A percentile compares a stretch with the other conserved stretches of the same genome.
Evolutionary conservation across 2,888 invertebrate species (phyloP).

Genomic region (Drosophila parthenogenetica): DNA sequence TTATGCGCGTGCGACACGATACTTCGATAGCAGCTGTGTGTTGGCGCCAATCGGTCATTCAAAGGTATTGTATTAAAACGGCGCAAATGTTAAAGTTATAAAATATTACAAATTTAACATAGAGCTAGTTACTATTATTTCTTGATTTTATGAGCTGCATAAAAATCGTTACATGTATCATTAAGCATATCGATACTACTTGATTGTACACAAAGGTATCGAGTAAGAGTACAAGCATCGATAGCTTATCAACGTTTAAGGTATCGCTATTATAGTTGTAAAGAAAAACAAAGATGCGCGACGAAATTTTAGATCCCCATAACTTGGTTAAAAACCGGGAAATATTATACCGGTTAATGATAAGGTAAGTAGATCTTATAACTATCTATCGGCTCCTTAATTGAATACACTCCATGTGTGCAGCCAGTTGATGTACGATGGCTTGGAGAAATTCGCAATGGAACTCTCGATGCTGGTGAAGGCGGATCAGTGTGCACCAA

Average conservation of each 20-base stretch:
- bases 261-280: constrained; percentile 8
- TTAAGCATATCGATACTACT: constrained; percentile 5
- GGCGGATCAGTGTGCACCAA: constrained; percentile 97
- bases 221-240: constrained; percentile 15
- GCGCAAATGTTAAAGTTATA: too few relatives aligned
- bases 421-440: constrained; percentile 99
- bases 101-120: too few relatives aligned
- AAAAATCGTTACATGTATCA: background rate
- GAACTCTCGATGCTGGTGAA: constrained; percentile 93
- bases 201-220: background rate
- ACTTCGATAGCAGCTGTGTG: constrained; percentile 3
- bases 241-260: constrained; percentile 15
- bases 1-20: background rate
- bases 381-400: background rate
- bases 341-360: constrained; percentile 94
- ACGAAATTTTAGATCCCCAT: constrained; percentile 87
- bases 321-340: constrained; percentile 96
- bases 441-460: constrained; percentile 96
- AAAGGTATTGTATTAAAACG: too few relatives aligned
- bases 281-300: constrained; percentile 78
- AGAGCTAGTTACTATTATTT: background rate
- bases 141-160: background rate
- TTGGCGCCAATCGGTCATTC: background rate
- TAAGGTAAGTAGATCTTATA: constrained; percentile 88
- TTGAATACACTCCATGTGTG: background rate